Evolutionary conservation across 35 echinoderm and acorn worm species (phyloP).

Genomic region (Chiridota heheva): DNA sequence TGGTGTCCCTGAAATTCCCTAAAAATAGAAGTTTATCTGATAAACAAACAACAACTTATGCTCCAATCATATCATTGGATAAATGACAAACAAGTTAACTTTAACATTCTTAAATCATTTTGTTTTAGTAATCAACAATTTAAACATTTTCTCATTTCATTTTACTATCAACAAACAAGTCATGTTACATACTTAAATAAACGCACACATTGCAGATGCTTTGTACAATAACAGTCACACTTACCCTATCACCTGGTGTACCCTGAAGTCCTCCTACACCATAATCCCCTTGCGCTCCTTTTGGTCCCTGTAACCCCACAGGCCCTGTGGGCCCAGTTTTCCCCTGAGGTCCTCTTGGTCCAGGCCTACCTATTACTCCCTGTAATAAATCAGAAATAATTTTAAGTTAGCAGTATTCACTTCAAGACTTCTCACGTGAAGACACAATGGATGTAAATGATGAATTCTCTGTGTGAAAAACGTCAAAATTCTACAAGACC

Average conservation of each 20-base stretch:
- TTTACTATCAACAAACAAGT: no score
- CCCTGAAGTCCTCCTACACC: constrained; percentile 62
- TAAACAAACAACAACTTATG: not conserved
- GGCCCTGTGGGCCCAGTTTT: constrained; percentile 20
- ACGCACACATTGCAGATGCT: not conserved
- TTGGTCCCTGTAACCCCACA: constrained; percentile 54
- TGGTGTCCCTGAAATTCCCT: constrained; percentile 71
- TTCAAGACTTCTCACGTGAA: no score
- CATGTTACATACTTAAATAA: no score
- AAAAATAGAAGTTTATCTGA: constrained; percentile 3
- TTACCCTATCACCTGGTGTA: constrained; percentile 71
- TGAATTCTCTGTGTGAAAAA: no score
- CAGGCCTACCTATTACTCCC: constrained; percentile 59
- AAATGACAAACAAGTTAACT: not conserved
- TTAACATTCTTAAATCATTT: not conserved
- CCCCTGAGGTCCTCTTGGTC: constrained; percentile 49
- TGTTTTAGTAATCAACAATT: no score
- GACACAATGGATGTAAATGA: no score
- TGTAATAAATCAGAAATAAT: constrained; percentile 27
- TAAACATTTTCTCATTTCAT: no score
- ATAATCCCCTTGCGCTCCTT: constrained; percentile 55
- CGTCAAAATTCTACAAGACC: no score
- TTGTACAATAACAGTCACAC: constrained; percentile 6
- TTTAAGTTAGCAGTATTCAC: not conserved
- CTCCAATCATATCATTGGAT: not conserved